A percentile compares a stretch with the other conserved stretches of the same genome.
Conservation (phyloP, 2,888 invertebrate genomes). For the Ennomos erosarius region DNA sequence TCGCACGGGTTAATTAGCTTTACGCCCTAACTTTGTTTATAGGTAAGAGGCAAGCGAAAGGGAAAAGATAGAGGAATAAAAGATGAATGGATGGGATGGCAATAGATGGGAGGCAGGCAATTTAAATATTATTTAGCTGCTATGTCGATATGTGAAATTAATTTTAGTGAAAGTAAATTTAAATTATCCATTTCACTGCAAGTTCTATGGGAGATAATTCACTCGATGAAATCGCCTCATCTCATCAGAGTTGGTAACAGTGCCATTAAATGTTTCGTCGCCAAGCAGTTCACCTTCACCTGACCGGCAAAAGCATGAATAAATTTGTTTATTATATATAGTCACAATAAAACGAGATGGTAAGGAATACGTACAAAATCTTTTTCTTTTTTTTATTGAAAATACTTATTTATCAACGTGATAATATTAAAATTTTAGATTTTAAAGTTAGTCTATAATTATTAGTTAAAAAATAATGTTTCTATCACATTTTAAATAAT, state of each 20-base stretch:
- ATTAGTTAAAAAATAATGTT: too few relatives aligned
- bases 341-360: neutral
- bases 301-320: slow-evolving; percentile 36
- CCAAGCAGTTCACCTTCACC: slow-evolving; percentile 62
- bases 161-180: too few relatives aligned
- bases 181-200: neutral
- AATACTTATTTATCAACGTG: neutral
- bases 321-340: slow-evolving; percentile 15
- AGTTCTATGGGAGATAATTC: slow-evolving; percentile 12
- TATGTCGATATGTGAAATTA: too few relatives aligned
- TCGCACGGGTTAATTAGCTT: too few relatives aligned
- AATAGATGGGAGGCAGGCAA: too few relatives aligned
- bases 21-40: too few relatives aligned
- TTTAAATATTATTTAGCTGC: too few relatives aligned
- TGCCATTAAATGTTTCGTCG: slow-evolving; percentile 28
- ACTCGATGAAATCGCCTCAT: slow-evolving; percentile 17
- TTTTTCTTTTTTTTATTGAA: neutral
- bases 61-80: too few relatives aligned
- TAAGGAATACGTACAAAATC: neutral
- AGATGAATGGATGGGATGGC: too few relatives aligned
- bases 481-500: too few relatives aligned
- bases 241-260: slow-evolving; percentile 39
- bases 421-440: neutral
- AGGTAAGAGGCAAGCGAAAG: too few relatives aligned
- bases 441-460: too few relatives aligned